Percentiles rank a stretch among this genome's conserved stretches.
Conservation (phyloP, 2,888 invertebrate species). For the Pachydiplax longipennis region DNA sequence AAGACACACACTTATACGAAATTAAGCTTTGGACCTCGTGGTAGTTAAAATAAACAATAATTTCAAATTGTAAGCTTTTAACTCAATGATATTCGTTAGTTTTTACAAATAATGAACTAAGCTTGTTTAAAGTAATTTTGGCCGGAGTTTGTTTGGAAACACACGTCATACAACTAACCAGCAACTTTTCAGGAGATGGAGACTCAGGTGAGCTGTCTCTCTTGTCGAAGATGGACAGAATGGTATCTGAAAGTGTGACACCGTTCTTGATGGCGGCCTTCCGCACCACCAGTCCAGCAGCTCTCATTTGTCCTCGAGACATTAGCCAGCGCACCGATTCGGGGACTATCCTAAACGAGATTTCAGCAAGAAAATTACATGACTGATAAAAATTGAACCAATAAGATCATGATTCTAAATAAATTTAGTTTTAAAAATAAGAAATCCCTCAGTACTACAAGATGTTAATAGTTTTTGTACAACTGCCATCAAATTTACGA, state of each 20-base stretch:
- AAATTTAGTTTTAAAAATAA: too few species aligned
- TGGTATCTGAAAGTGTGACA: background rate
- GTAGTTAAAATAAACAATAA: too few species aligned
- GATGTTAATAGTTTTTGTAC: too few species aligned
- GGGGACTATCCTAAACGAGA: slow-evolving; percentile 17
- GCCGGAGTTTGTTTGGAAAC: background rate
- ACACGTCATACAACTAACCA: background rate
- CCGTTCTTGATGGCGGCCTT: slow-evolving; percentile 37
- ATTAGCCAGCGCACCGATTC: slow-evolving; percentile 45
- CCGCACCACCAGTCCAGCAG: background rate
- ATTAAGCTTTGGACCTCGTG: too few species aligned
- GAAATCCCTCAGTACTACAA: too few species aligned
- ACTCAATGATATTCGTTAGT: too few species aligned
- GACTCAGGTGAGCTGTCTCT: background rate
- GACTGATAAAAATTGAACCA: too few species aligned
- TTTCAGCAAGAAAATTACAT: background rate
- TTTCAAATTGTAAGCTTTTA: too few species aligned
- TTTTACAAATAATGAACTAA: too few species aligned
- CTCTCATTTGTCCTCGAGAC: slow-evolving; percentile 20
- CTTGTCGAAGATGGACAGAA: slow-evolving; percentile 28
- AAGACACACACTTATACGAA: too few species aligned
- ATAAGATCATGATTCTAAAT: too few species aligned
- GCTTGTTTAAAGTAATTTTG: background rate
- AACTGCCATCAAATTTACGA: too few species aligned
- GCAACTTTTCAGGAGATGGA: background rate